These are phyloP conservation scores for Tarsius wallacei DNA, from an alignment of 2,797 vertebrate genomes.

Conservation along the genomic window DNA sequence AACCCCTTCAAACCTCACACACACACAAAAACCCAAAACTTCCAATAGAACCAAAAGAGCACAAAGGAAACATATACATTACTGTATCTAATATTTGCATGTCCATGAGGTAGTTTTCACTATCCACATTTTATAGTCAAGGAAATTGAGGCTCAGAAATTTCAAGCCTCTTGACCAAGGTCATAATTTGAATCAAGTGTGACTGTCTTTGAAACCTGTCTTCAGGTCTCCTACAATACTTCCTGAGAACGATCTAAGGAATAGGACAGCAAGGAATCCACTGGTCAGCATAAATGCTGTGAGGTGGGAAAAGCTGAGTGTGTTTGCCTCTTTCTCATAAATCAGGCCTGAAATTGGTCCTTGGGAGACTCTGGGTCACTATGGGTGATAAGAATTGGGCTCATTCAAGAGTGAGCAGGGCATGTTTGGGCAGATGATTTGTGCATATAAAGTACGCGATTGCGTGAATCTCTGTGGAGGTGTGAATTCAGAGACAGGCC, in stretches of 20 bases:
- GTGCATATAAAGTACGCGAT: accelerated
- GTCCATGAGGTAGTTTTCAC: not conserved
- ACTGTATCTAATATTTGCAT: not conserved
- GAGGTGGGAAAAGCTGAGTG: not conserved
- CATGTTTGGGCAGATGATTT: too few relatives aligned
- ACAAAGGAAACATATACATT: not conserved
- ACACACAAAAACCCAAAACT: too few relatives aligned
- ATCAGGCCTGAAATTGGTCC: not conserved
- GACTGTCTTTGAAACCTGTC: not conserved
- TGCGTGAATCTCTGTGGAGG: not conserved
- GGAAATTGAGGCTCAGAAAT: not conserved
- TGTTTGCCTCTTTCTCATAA: not conserved
- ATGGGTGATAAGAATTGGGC: accelerated
- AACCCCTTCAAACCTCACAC: too few relatives aligned
- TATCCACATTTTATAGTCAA: not conserved
- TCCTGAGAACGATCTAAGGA: not conserved
- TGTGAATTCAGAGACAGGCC: not conserved
- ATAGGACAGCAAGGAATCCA: accelerated
- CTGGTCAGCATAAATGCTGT: not conserved
- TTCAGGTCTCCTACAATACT: not conserved
- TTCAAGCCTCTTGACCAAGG: not conserved
- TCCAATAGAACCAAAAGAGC: not conserved
- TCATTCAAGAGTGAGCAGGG: not conserved
- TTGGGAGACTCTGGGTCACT: not conserved
- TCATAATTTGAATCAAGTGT: not conserved